Conservation (phyloP, 2,888 invertebrate genomes). For the Linyphia triangularis region DNA sequence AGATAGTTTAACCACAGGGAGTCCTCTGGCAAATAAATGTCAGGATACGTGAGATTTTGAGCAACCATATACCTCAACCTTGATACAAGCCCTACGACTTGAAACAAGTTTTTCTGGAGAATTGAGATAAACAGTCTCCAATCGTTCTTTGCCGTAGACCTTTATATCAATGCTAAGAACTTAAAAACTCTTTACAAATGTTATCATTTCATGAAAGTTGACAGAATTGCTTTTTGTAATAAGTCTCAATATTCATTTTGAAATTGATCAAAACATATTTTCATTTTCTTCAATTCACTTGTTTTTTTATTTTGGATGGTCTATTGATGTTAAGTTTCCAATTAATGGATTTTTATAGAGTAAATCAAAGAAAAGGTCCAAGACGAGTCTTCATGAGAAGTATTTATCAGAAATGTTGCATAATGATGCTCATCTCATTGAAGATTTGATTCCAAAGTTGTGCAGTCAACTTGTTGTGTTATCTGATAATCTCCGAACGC, state of each 20-base stretch:
- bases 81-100: no score
- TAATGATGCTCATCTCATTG: constrained; percentile 12
- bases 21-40: no score
- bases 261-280: neutral
- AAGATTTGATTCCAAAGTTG: constrained; percentile 50
- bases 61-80: no score
- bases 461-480: constrained; percentile 20
- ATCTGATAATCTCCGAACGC: constrained; percentile 28
- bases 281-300: no score
- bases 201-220: no score
- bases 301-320: neutral
- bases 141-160: no score
- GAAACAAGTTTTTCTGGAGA: no score
- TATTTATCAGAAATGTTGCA: constrained; percentile 28
- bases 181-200: no score
- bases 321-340: neutral
- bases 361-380: constrained; percentile 42
- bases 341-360: constrained; percentile 1
- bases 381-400: constrained; percentile 49
- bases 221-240: neutral
- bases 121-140: no score
- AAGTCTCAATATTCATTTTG: neutral
- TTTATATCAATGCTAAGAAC: no score
- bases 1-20: no score
- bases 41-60: no score